Conservation (phyloP, 2,888 invertebrate species). For the Schrankia costaestrigalis region DNA sequence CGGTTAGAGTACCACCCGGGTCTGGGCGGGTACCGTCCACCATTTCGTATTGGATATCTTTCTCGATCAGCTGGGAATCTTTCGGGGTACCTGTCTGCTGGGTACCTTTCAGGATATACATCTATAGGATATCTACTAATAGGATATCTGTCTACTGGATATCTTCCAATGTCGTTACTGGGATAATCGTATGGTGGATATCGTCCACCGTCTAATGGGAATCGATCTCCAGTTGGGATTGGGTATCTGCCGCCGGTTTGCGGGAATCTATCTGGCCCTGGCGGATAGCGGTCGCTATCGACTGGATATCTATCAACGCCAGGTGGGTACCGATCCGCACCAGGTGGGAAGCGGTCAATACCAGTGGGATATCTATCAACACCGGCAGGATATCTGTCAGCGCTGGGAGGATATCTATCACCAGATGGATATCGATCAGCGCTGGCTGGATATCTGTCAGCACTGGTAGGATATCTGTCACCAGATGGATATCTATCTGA, state of each 20-base stretch:
- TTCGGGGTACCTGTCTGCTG: conserved; percentile 63
- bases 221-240: conserved; percentile 51
- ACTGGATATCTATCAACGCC: conserved; percentile 28
- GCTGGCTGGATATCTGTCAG: conserved; percentile 63
- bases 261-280: conserved; percentile 44
- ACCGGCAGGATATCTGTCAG: conserved; percentile 76
- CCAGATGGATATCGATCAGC: conserved; percentile 59
- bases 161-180: conserved; percentile 57
- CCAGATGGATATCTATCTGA: conserved; percentile 77
- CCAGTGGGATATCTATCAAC: conserved; percentile 52
- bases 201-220: conserved; percentile 62
- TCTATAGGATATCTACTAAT: conserved; percentile 41
- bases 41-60: conserved; percentile 54
- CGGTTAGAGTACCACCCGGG: conserved; percentile 54
- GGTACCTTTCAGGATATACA: conserved; percentile 55
- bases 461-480: conserved; percentile 29
- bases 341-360: conserved; percentile 30
- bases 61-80: conserved; percentile 57
- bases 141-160: conserved; percentile 60
- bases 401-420: conserved; percentile 76
- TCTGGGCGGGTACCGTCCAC: conserved; percentile 57
- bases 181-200: conserved; percentile 39
- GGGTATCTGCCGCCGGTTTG: conserved; percentile 43
- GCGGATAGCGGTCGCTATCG: conserved; percentile 49
- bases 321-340: conserved; percentile 54